phyloP scores from a whole-genome alignment of 2,113 vertebrate species.

The Epinephelus moara region DNA sequence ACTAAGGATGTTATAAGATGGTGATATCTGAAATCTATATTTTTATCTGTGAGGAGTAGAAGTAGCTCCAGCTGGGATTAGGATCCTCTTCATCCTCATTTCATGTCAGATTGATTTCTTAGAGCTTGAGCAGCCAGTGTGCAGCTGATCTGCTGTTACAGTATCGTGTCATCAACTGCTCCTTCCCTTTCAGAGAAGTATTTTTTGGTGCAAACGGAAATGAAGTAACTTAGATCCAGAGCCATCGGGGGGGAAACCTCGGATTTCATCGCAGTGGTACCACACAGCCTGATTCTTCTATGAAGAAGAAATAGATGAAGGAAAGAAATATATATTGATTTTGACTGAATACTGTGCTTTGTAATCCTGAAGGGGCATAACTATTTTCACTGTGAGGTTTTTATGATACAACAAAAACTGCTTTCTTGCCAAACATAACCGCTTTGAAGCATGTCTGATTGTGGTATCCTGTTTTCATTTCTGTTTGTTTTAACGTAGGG shows the following conservation, averaged over 20 bases:
- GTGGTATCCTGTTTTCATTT: constrained; percentile 80
- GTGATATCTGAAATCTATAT: constrained; percentile 57
- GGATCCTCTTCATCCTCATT: constrained; percentile 40
- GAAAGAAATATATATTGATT: constrained; percentile 79
- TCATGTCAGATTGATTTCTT: constrained; percentile 49
- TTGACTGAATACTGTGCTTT: constrained; percentile 89
- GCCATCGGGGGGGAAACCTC: constrained; percentile 48
- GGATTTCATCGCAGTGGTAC: constrained; percentile 73
- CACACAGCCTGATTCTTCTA: constrained; percentile 78
- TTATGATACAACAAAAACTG: constrained; percentile 85
- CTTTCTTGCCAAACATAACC: constrained; percentile 87
- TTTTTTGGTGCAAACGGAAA: constrained; percentile 76
- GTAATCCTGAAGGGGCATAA: constrained; percentile 87
- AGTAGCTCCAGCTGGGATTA: constrained; percentile 46
- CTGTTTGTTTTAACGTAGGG: constrained; percentile 79
- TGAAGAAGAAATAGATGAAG: constrained; percentile 79
- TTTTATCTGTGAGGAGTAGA: constrained; percentile 57
- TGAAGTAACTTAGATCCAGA: constrained; percentile 63
- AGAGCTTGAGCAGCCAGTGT: constrained; percentile 58
- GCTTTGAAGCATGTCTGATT: constrained; percentile 86
- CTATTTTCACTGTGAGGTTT: constrained; percentile 90
- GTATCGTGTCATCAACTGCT: constrained; percentile 52
- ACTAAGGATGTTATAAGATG: constrained; percentile 60
- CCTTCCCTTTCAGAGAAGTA: constrained; percentile 71
- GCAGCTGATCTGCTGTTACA: constrained; percentile 51